Percentiles rank a stretch among this genome's conserved stretches.
These are phyloP conservation scores for Chloroceryle inda DNA, from an alignment of 2,797 vertebrate genomes.

Conservation along the genomic window DNA sequence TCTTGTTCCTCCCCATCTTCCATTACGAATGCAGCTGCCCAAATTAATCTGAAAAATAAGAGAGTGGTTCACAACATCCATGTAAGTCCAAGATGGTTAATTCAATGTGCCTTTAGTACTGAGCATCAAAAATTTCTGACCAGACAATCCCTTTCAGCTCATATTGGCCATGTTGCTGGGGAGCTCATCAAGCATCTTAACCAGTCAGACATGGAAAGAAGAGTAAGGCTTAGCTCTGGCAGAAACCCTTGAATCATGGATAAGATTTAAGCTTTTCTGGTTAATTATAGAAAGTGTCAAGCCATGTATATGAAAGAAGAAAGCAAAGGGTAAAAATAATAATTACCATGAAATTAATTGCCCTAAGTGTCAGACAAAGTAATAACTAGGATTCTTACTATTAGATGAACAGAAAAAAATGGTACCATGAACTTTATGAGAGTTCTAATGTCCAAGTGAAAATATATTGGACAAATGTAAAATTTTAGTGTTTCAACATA, in stretches of 20 bases:
- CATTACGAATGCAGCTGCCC: neutral
- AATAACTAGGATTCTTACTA: neutral
- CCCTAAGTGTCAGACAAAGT: neutral
- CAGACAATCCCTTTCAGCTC: neutral
- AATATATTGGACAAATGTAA: constrained; percentile 28
- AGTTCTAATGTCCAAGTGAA: constrained; percentile 4
- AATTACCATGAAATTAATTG: constrained; percentile 44
- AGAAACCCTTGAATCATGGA: neutral
- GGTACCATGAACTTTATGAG: neutral
- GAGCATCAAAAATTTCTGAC: neutral
- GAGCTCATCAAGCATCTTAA: neutral
- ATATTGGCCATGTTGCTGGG: neutral
- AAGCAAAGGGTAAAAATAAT: constrained; percentile 26
- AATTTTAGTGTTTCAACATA: neutral
- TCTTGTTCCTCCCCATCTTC: neutral
- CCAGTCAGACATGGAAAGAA: neutral
- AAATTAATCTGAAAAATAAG: neutral
- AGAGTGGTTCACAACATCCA: neutral
- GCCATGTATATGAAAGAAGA: neutral
- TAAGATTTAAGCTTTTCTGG: constrained; percentile 33
- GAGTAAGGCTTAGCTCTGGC: neutral
- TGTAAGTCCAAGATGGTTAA: neutral
- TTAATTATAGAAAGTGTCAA: constrained; percentile 40
- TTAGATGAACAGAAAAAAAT: constrained; percentile 7
- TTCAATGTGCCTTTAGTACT: neutral